phyloP scores from a whole-genome alignment of 2,113 vertebrate species.

The Onychorhynchus coronatus region DNA sequence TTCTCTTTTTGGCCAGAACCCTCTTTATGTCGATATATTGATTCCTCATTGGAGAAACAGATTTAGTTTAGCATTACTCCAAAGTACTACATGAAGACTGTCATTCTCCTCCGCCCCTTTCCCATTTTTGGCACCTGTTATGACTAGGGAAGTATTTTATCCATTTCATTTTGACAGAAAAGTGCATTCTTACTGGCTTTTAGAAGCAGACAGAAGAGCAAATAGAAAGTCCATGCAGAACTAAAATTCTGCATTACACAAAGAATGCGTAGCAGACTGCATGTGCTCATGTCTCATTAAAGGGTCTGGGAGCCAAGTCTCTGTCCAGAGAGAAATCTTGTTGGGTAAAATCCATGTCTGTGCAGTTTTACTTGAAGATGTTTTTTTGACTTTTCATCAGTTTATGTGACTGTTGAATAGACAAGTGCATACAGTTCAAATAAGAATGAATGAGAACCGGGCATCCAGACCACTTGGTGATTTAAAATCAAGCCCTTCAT shows the following conservation, averaged over 20 bases:
- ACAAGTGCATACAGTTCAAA: neutral
- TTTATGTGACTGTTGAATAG: neutral
- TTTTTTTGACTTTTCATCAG: neutral
- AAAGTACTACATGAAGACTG: neutral
- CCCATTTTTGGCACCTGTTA: neutral
- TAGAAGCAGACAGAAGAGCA: neutral
- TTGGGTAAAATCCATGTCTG: neutral
- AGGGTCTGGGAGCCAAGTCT: neutral
- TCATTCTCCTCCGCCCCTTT: neutral
- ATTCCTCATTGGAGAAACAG: neutral
- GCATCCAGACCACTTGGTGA: neutral
- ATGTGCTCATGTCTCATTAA: neutral
- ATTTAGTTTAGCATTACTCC: neutral
- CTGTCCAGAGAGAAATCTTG: neutral
- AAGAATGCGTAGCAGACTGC: neutral
- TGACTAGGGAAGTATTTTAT: neutral
- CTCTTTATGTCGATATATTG: neutral
- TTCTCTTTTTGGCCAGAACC: neutral
- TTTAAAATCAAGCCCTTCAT: neutral
- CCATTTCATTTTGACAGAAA: neutral
- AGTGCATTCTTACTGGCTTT: neutral
- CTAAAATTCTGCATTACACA: neutral
- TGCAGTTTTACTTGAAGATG: neutral
- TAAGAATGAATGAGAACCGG: neutral
- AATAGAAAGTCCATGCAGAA: neutral